Evolutionary conservation across 2,797 vertebrate genomes (phyloP).

Genomic region (Anguilla obscura): DNA sequence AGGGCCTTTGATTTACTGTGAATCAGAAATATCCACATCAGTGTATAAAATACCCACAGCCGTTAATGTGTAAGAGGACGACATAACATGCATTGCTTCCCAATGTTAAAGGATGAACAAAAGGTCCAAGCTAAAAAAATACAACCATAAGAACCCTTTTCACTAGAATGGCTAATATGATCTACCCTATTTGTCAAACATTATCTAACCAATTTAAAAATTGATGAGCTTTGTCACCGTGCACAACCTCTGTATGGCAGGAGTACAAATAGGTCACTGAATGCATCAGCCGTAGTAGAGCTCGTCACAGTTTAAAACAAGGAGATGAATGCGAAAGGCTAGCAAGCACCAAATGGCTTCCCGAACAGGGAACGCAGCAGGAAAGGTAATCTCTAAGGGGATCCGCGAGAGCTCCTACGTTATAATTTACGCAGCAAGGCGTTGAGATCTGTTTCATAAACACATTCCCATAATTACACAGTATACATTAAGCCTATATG

Average conservation of each 20-base stretch:
- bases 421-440: conserved; percentile 40
- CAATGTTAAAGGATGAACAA: neutral
- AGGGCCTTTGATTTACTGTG: neutral
- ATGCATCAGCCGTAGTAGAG: neutral
- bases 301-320: neutral
- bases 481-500: conserved; percentile 43
- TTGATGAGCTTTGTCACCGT: neutral
- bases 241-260: neutral
- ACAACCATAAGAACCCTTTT: neutral
- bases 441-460: conserved; percentile 52
- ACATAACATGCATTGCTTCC: neutral
- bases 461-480: conserved; percentile 53
- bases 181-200: neutral
- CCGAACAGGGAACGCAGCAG: neutral
- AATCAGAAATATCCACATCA: neutral
- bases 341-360: neutral
- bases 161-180: neutral
- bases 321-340: neutral
- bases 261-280: neutral
- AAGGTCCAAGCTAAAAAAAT: neutral
- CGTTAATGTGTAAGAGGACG: neutral
- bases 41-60: neutral
- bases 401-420: conserved; percentile 36
- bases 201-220: neutral
- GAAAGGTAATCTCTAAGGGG: conserved; percentile 16